phyloP scores from a whole-genome alignment of 2,888 invertebrate genomes.

The Heteropelma amictum region DNA sequence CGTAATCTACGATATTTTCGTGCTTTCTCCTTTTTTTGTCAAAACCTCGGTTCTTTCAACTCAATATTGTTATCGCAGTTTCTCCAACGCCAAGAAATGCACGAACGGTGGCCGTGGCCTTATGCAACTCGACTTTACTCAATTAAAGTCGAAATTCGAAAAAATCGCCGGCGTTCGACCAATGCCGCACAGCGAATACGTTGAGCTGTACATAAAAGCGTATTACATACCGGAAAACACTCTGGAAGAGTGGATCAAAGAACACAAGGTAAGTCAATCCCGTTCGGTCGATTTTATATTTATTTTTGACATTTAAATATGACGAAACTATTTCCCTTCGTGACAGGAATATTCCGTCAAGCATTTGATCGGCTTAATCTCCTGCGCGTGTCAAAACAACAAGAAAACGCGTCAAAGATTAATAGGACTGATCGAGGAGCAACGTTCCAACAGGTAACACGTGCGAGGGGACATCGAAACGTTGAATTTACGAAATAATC shows the following conservation, averaged over 20 bases:
- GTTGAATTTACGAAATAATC: constrained; percentile 6
- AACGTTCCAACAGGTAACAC: constrained; percentile 72
- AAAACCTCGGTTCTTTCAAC: too few relatives aligned
- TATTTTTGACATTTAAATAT: too few relatives aligned
- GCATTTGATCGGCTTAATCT: constrained; percentile 90
- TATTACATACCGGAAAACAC: constrained; percentile 94
- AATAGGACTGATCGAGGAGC: constrained; percentile 84
- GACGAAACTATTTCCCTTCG: constrained; percentile 28
- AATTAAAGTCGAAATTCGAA: constrained; percentile 94
- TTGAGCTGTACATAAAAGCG: constrained; percentile 97
- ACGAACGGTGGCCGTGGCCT: constrained; percentile 96
- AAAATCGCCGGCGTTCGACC: constrained; percentile 90
- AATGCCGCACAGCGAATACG: constrained; percentile 92
- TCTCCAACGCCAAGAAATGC: constrained; percentile 94
- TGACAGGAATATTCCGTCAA: constrained; percentile 91
- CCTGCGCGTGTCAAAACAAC: constrained; percentile 91
- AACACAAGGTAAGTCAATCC: constrained; percentile 82
- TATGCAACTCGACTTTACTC: constrained; percentile 98
- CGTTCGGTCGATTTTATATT: too few relatives aligned
- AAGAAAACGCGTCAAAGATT: constrained; percentile 92
- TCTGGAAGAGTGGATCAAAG: constrained; percentile 92
- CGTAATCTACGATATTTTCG: not conserved
- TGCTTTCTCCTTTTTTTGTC: not conserved
- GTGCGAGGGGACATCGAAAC: not conserved
- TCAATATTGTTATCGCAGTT: constrained; percentile 80